phyloP scores from a whole-genome alignment of 1,140 invertebrate species.

The Pseudomyrmex dendroicus region DNA sequence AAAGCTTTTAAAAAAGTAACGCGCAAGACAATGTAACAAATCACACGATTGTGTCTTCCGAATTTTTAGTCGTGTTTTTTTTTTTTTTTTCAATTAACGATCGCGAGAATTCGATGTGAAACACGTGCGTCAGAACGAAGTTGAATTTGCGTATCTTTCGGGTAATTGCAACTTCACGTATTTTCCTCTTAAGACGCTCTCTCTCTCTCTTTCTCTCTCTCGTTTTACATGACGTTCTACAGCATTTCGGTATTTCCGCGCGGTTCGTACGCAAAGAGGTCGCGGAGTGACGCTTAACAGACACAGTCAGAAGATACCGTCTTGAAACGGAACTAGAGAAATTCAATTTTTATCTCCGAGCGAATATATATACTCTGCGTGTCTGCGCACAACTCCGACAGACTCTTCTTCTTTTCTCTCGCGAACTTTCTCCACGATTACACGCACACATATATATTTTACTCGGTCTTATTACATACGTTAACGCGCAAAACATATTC shows the following conservation, averaged over 20 bases:
- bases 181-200: neutral
- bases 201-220: no score
- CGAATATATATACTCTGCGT: neutral
- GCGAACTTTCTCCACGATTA: neutral
- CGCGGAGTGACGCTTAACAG: slow-evolving; percentile 11
- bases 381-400: neutral
- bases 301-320: slow-evolving; percentile 16
- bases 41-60: neutral
- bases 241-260: neutral
- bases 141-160: slow-evolving; percentile 11
- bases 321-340: slow-evolving; percentile 55
- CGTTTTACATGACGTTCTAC: neutral
- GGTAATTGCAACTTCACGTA: slow-evolving; percentile 1
- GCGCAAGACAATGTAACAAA: neutral
- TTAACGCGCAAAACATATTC: neutral
- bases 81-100: no score
- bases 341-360: slow-evolving; percentile 64
- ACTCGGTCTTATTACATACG: neutral
- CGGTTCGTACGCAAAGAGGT: neutral
- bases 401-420: neutral
- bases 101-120: neutral
- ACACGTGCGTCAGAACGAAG: neutral
- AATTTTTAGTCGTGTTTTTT: no score
- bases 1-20: neutral
- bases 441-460: neutral